Conservation (phyloP, 1,140 invertebrate species). For the Aphaenogaster ashmeadi region DNA sequence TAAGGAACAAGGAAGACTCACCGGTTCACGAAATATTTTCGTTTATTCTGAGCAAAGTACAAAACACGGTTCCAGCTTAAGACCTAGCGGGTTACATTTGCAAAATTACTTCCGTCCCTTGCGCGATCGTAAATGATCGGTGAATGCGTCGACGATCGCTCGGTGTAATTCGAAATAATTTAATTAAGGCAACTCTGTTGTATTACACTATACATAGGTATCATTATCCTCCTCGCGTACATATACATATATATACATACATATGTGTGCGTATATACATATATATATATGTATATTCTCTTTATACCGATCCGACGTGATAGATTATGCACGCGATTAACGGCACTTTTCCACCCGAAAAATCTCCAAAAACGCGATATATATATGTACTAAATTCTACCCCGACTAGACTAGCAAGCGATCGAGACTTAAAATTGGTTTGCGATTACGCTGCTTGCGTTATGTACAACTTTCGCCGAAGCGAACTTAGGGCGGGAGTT, state of each 20-base stretch:
- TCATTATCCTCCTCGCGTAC: conserved; percentile 64
- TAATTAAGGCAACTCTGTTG: conserved; percentile 83
- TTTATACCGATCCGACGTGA: conserved; percentile 60
- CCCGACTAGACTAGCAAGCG: conserved; percentile 83
- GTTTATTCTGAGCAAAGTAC: conserved; percentile 83
- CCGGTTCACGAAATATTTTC: conserved; percentile 53
- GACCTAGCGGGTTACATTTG: conserved; percentile 65
- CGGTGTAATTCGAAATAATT: conserved; percentile 78
- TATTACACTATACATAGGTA: conserved; percentile 66
- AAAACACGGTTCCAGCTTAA: conserved; percentile 79
- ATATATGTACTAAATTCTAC: conserved; percentile 67
- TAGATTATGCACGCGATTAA: conserved; percentile 40
- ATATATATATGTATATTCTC: conserved; percentile 20
- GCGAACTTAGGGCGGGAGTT: conserved; percentile 7
- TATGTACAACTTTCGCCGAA: conserved; percentile 67
- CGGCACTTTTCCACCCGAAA: conserved; percentile 30
- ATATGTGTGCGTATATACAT: conserved; percentile 43
- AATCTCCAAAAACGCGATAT: conserved; percentile 13
- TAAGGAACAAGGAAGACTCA: background rate
- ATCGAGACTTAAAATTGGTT: conserved; percentile 74
- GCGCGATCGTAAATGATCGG: conserved; percentile 28
- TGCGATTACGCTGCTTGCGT: conserved; percentile 63
- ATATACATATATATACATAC: conserved; percentile 73
- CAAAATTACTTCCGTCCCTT: conserved; percentile 48
- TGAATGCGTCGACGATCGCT: conserved; percentile 1